A percentile compares a stretch with the other conserved stretches of the same genome.
Conservation (phyloP, 2,113 vertebrate species). For the Accipiter cooperii region DNA sequence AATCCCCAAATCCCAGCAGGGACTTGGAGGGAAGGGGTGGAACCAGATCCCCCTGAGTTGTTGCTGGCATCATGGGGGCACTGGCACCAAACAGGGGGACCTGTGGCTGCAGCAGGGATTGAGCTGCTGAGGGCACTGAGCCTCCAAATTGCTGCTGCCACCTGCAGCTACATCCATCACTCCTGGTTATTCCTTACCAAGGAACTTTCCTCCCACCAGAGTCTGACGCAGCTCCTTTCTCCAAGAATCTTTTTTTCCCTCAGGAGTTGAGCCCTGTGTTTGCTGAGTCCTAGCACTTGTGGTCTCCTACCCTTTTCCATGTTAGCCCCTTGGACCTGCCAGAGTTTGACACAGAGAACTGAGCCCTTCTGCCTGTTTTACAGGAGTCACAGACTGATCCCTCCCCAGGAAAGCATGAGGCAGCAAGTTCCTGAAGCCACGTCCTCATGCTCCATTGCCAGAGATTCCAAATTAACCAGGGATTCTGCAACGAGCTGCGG, state of each 20-base stretch:
- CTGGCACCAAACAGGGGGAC: not conserved
- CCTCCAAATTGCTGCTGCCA: not conserved
- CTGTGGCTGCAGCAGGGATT: not conserved
- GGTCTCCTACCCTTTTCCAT: not conserved
- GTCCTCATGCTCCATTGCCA: not conserved
- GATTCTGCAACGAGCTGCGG: not conserved
- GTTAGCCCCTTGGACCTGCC: not conserved
- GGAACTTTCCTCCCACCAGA: not conserved
- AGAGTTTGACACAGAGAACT: not conserved
- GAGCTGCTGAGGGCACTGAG: not conserved
- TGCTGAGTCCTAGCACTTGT: not conserved
- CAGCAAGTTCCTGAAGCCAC: not conserved
- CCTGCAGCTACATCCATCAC: not conserved
- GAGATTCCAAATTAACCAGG: not conserved
- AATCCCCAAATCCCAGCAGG: not conserved
- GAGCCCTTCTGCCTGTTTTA: not conserved
- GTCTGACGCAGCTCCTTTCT: not conserved
- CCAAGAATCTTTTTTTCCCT: not conserved
- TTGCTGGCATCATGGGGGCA: not conserved
- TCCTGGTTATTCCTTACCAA: not conserved
- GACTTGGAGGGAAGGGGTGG: not conserved
- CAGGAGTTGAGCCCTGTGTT: not conserved
- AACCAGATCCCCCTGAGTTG: fast-evolving
- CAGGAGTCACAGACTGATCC: not conserved
- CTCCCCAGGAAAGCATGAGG: not conserved